Conservation (phyloP, 30 jellyfish, hydroid and myxozoan genomes). For the Hydractinia echinata region DNA sequence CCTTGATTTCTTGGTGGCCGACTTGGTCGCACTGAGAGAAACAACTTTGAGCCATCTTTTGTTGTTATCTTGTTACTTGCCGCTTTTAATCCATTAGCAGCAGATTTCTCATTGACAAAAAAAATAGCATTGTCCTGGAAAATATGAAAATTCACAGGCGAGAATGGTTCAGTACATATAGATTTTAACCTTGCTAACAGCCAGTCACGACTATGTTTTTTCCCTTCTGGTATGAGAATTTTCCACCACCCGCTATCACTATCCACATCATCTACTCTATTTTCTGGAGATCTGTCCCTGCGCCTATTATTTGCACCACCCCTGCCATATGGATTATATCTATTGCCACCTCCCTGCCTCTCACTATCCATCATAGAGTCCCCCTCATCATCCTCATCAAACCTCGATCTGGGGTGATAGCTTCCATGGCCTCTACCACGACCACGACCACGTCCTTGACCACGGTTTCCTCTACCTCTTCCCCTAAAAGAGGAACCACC, state of each 20-base stretch:
- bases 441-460: conserved; percentile 25
- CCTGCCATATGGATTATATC: conserved; percentile 1
- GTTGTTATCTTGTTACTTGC: conserved; percentile 58
- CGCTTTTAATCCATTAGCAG: conserved; percentile 64
- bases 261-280: neutral
- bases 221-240: conserved; percentile 59
- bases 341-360: neutral
- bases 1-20: conserved; percentile 5
- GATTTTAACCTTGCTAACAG: conserved; percentile 33
- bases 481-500: conserved; percentile 44
- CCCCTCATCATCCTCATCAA: conserved; percentile 53
- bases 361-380: conserved; percentile 52
- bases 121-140: conserved; percentile 58
- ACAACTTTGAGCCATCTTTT: conserved; percentile 67
- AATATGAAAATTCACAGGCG: conserved; percentile 53
- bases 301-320: neutral
- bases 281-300: conserved; percentile 24
- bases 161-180: conserved; percentile 42
- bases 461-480: conserved; percentile 41
- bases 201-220: conserved; percentile 61
- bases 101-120: conserved; percentile 65
- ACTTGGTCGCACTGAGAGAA: conserved; percentile 11
- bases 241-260: conserved; percentile 27
- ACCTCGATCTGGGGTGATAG: conserved; percentile 44
- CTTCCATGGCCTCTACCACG: conserved; percentile 40